These are phyloP conservation scores for Macroramphosus scolopax DNA, from an alignment of 2,797 vertebrate genomes.

Conservation along the genomic window DNA sequence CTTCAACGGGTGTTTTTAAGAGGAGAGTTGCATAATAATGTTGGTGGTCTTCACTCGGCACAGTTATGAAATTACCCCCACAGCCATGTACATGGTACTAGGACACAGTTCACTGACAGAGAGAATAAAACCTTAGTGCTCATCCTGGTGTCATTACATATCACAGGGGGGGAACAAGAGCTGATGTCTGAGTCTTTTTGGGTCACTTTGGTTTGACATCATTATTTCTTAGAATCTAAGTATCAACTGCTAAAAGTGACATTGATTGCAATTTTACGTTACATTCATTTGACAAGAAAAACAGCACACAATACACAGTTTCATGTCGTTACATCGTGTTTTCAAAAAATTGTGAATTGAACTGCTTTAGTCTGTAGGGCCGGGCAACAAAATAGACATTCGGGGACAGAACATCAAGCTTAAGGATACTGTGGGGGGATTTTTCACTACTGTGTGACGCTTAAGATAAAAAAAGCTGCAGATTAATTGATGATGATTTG, in stretches of 20 bases:
- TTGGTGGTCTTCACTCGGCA: slow-evolving; percentile 59
- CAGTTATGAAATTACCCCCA: slow-evolving; percentile 69
- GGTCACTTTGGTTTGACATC: no score
- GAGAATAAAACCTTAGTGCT: slow-evolving; percentile 22
- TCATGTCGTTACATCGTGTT: no score
- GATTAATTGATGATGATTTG: background rate
- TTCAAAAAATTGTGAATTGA: background rate
- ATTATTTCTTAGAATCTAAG: no score
- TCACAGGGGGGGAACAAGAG: background rate
- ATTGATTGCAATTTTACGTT: no score
- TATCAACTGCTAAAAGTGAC: no score
- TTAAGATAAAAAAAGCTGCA: no score
- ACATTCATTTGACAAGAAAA: no score
- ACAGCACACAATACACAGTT: no score
- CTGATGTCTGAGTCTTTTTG: slow-evolving; percentile 1
- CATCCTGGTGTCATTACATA: slow-evolving; percentile 18
- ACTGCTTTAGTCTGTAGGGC: no score
- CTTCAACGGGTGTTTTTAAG: slow-evolving; percentile 41
- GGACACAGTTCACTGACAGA: slow-evolving; percentile 40
- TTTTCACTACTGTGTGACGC: no score
- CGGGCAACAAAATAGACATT: slow-evolving; percentile 4
- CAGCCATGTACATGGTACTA: slow-evolving; percentile 41
- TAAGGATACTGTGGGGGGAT: no score
- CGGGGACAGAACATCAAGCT: no score
- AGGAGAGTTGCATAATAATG: slow-evolving; percentile 66